These are phyloP conservation scores for Diplodus sargus DNA, from an alignment of 2,797 vertebrate genomes.

Conservation along the genomic window DNA sequence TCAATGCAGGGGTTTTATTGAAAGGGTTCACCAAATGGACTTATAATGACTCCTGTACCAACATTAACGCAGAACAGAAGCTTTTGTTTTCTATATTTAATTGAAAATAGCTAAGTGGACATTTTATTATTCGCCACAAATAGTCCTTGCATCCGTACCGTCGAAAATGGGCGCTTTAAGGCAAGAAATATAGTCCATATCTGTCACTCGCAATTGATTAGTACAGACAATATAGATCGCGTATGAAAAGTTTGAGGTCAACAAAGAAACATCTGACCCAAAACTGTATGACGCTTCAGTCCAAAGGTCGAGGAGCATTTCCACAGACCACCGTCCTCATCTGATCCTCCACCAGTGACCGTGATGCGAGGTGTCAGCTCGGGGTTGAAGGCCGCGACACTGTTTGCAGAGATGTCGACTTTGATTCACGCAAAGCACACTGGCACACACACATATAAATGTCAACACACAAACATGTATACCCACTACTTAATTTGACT, in stretches of 20 bases:
- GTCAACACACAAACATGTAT: conserved; percentile 3
- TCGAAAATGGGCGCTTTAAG: not conserved
- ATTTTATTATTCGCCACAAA: not conserved
- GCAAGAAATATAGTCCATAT: conserved; percentile 1
- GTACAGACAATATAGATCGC: not conserved
- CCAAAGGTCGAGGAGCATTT: conserved; percentile 59
- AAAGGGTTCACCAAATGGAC: conserved; percentile 14
- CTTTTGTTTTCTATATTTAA: not conserved
- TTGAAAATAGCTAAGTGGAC: not conserved
- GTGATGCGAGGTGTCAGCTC: conserved; percentile 64
- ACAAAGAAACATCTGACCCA: conserved; percentile 51
- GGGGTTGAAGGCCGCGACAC: conserved; percentile 51
- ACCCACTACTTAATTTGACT: not conserved
- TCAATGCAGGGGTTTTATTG: conserved; percentile 27
- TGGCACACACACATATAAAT: not conserved
- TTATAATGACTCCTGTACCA: conserved; percentile 23
- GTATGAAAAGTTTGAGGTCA: conserved; percentile 15
- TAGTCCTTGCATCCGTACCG: not conserved
- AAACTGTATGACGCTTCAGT: conserved; percentile 65
- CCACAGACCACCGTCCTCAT: conserved; percentile 19
- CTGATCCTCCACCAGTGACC: conserved; percentile 46
- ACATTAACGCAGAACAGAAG: conserved; percentile 12
- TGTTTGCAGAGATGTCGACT: conserved; percentile 60
- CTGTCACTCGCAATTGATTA: not conserved
- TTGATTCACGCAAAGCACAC: conserved; percentile 50